phyloP scores from a whole-genome alignment of 2,888 invertebrate genomes.

The Ormyrus pomaceus region DNA sequence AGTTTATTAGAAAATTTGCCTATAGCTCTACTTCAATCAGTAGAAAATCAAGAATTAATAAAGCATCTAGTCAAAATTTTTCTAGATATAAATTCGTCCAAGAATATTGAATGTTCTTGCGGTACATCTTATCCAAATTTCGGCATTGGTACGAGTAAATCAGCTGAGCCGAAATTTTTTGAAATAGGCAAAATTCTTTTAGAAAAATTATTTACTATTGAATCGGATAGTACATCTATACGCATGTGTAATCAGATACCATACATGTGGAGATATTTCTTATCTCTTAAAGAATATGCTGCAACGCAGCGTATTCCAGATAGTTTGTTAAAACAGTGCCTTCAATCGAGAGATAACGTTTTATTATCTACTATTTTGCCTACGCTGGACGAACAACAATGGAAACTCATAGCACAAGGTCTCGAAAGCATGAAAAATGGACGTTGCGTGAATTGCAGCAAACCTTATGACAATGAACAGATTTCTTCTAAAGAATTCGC shows the following conservation, averaged over 20 bases:
- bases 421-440: slow-evolving; percentile 79
- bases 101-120: slow-evolving; percentile 78
- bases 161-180: slow-evolving; percentile 76
- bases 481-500: slow-evolving; percentile 75
- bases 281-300: slow-evolving; percentile 72
- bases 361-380: slow-evolving; percentile 78
- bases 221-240: slow-evolving; percentile 76
- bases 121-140: slow-evolving; percentile 79
- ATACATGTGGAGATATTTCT: slow-evolving; percentile 80
- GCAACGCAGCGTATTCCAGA: slow-evolving; percentile 65
- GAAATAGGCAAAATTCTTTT: slow-evolving; percentile 79
- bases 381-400: slow-evolving; percentile 79
- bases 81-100: slow-evolving; percentile 77
- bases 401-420: slow-evolving; percentile 79
- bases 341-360: slow-evolving; percentile 80
- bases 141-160: slow-evolving; percentile 37
- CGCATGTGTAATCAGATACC: slow-evolving; percentile 80
- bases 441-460: slow-evolving; percentile 81
- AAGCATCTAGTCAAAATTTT: slow-evolving; percentile 77
- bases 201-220: slow-evolving; percentile 76
- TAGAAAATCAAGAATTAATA: slow-evolving; percentile 60
- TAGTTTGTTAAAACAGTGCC: slow-evolving; percentile 78
- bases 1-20: slow-evolving; percentile 66
- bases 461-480: slow-evolving; percentile 62
- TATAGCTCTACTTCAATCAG: slow-evolving; percentile 59